phyloP scores from a whole-genome alignment of 2,113 vertebrate species.

The Heterotilapia buettikoferi region DNA sequence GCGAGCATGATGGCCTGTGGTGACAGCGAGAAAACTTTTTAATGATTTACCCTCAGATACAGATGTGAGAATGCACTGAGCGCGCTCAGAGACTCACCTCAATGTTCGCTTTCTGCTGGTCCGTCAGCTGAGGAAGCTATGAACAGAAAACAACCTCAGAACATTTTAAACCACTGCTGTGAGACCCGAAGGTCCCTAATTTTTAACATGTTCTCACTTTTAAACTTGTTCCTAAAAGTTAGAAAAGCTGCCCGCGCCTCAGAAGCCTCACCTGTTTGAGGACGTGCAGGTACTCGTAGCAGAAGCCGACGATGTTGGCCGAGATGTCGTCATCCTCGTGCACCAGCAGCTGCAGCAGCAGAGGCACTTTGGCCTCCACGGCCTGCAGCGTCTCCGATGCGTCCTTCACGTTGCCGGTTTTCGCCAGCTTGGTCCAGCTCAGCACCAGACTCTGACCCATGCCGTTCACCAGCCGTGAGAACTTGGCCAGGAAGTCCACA shows the following conservation, averaged over 20 bases:
- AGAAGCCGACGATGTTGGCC: constrained; percentile 92
- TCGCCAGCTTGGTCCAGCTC: constrained; percentile 92
- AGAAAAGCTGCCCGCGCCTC: not conserved
- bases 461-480: constrained; percentile 93
- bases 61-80: not conserved
- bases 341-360: constrained; percentile 88
- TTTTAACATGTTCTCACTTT: not conserved
- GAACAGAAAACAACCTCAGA: not conserved
- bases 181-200: not conserved
- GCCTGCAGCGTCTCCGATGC: constrained; percentile 84
- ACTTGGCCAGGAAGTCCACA: constrained; percentile 96
- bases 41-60: not conserved
- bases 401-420: constrained; percentile 80
- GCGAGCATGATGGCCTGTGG: constrained; percentile 91
- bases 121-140: constrained; percentile 85
- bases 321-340: constrained; percentile 98
- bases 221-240: not conserved
- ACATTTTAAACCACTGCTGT: not conserved
- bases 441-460: constrained; percentile 98
- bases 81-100: constrained; percentile 74
- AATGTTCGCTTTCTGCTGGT: constrained; percentile 88
- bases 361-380: constrained; percentile 87
- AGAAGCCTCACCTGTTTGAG: constrained; percentile 84
- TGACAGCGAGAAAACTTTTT: not conserved
- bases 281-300: constrained; percentile 97